Evolutionary conservation across 2,797 vertebrate genomes (phyloP), one percentile per base, ranked within the genome.

Genomic region (Pelochelys cantorii): DNA sequence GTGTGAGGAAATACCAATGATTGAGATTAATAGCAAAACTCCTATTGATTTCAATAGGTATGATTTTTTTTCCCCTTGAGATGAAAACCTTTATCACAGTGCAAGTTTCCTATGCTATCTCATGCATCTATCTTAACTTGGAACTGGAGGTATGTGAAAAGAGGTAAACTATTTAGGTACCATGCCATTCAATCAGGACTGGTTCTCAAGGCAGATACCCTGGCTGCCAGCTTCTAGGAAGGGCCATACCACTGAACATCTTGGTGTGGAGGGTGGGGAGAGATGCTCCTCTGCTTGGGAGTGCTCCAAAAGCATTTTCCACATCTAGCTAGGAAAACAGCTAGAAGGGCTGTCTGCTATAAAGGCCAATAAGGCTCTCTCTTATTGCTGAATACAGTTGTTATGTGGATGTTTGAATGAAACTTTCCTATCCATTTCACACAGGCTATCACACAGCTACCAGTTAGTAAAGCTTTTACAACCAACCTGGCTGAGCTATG

Each of bases 11-110:
- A 81, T 5, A 57, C 0, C 1, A 4, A 34, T 8, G 7, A 14
- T 25, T 48, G 62, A 52, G 81, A 23, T 55, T 74, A 52, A 3
- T 68, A 22, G 31, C 27, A 85, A 92, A 96, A 54, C 5, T 92
- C 57, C 34, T 1, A 4, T 0, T 55, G 75, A 79, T 27, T 85
- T 88, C 14, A 74, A 14, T 68, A 81, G 89, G 3, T 29, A 25
- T n/a, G 27, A n/a, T 4, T 22, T 88, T 79, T 88, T 81, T 12
- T 52, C 27, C 20, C n/a, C 22, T 86, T 56, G 0, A 0, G 17
- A 60, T 92, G 65, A 77, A 8, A 82, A 52, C 11, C 68, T 80
- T 54, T 78, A 79, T 85, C 54, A 92, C 11, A 34, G 10, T 20
- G 7, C 79, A 11, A 84, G 13, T 25, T 75, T 94, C 0, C 12